Conservation (phyloP, 2,797 vertebrate genomes). For the Pagetopsis macropterus region DNA sequence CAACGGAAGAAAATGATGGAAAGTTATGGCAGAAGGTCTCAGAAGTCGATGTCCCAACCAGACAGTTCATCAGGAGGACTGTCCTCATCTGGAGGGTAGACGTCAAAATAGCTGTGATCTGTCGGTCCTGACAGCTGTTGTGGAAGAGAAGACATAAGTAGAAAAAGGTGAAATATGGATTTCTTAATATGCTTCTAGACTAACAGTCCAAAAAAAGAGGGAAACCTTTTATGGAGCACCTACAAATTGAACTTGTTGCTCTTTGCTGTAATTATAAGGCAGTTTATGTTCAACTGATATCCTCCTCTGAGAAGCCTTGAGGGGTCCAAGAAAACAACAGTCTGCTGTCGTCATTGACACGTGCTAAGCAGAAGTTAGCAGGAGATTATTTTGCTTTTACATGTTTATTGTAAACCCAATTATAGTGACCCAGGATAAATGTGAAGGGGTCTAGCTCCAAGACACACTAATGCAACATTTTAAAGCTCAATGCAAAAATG, state of each 20-base stretch:
- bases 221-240: not conserved
- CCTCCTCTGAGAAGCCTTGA: not conserved
- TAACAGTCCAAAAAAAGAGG: not conserved
- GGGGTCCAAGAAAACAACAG: not conserved
- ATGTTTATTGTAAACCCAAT: not conserved
- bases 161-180: not conserved
- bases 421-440: not conserved
- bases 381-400: not conserved
- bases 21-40: conserved; percentile 47
- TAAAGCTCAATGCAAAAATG: not conserved
- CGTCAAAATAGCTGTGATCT: conserved; percentile 94
- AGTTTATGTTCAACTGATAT: conserved; percentile 5
- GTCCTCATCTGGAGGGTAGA: conserved; percentile 90
- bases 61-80: conserved; percentile 92
- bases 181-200: not conserved
- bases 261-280: not conserved
- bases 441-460: not conserved
- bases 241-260: not conserved
- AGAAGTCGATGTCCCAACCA: conserved; percentile 96
- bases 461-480: not conserved
- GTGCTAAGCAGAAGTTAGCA: not conserved
- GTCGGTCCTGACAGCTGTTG: conserved; percentile 88
- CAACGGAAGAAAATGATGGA: not conserved
- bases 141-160: conserved; percentile 2
- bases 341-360: not conserved